Conservation (phyloP, 2,797 vertebrate genomes). For the Adelosebastes latens region DNA sequence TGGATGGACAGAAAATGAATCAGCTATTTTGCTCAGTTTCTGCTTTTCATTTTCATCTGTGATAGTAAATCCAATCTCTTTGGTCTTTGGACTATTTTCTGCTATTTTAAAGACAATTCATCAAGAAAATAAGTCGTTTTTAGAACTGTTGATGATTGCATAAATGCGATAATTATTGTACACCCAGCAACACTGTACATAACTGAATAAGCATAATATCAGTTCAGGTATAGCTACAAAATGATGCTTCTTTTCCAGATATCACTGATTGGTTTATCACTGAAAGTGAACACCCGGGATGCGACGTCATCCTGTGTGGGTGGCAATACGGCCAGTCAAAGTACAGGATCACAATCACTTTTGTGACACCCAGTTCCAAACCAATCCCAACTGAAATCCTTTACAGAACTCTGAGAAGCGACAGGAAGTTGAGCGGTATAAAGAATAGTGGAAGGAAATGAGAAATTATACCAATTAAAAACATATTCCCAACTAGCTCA, state of each 20-base stretch:
- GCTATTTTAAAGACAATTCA: not conserved
- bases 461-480: not conserved
- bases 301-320: not conserved
- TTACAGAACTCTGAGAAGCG: not conserved
- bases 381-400: not conserved
- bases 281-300: not conserved
- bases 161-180: not conserved
- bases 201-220: not conserved
- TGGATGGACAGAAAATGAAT: not conserved
- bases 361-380: not conserved
- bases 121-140: not conserved
- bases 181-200: too few species aligned
- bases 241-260: not conserved
- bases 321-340: not conserved
- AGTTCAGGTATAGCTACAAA: not conserved
- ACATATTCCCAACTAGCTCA: too few species aligned
- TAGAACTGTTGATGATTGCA: not conserved
- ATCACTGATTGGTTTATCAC: not conserved
- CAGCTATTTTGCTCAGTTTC: not conserved
- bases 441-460: not conserved
- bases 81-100: not conserved
- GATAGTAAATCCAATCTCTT: not conserved
- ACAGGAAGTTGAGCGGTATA: not conserved
- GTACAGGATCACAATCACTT: not conserved
- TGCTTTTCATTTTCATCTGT: not conserved